A percentile compares a stretch with the other conserved stretches of the same genome.
Conservation (phyloP, 1,140 invertebrate species). For the Nilaparvata lugens region DNA sequence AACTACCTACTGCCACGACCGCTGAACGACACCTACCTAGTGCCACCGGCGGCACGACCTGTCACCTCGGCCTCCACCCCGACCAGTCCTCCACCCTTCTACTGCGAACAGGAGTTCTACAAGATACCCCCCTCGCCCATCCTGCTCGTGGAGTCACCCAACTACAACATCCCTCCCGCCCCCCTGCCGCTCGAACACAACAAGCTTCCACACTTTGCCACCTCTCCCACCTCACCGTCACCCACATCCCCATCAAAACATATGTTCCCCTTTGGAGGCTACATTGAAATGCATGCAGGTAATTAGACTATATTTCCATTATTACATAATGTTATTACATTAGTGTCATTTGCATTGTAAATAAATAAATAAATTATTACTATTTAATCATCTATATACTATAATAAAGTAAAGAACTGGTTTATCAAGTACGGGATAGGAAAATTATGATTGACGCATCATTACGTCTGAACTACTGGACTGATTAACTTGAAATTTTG, state of each 20-base stretch:
- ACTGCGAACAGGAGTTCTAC: conserved; percentile 20
- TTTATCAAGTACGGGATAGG: too few relatives aligned
- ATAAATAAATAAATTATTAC: too few relatives aligned
- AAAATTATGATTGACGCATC: too few relatives aligned
- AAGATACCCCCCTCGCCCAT: conserved; percentile 24
- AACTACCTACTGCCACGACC: conserved; percentile 45
- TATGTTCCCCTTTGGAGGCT: conserved; percentile 36
- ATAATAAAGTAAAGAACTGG: too few relatives aligned
- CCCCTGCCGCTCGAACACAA: conserved; percentile 32
- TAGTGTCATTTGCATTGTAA: too few relatives aligned
- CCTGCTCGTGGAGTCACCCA: conserved; percentile 4
- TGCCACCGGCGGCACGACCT: conserved; percentile 42
- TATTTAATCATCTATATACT: too few relatives aligned
- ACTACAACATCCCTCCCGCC: conserved; percentile 16
- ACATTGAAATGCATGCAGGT: conserved; percentile 44
- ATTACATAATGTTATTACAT: too few relatives aligned
- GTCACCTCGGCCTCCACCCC: conserved; percentile 23
- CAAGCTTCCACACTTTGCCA: conserved; percentile 31
- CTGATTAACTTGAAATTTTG: too few relatives aligned
- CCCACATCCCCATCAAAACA: conserved; percentile 23
- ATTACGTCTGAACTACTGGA: too few relatives aligned
- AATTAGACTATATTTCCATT: conserved; percentile 14
- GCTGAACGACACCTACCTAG: conserved; percentile 41
- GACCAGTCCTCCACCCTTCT: conserved; percentile 15
- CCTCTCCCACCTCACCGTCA: conserved; percentile 22